Conservation (phyloP, 1,140 invertebrate genomes). For the Trichonephila clavipes region DNA sequence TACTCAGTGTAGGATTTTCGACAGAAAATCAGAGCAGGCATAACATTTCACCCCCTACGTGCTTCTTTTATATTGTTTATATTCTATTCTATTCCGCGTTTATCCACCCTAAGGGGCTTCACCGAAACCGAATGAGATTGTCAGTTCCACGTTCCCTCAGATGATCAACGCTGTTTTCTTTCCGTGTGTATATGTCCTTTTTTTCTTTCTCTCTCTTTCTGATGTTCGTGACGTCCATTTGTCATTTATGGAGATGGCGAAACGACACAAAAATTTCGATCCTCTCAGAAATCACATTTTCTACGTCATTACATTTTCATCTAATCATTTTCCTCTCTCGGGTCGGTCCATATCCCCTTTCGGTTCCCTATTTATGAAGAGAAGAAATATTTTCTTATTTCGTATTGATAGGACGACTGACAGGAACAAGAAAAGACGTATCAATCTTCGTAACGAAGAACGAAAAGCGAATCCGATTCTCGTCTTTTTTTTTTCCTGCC, state of each 20-base stretch:
- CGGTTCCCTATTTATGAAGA: conserved; percentile 27
- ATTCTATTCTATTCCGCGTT: not conserved
- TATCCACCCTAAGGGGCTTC: not conserved
- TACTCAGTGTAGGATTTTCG: no score
- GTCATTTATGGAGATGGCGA: conserved; percentile 75
- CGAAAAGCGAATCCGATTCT: conserved; percentile 7
- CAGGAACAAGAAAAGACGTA: conserved; percentile 49
- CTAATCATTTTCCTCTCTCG: conserved; percentile 72
- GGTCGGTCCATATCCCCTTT: conserved; percentile 48
- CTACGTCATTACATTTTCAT: conserved; percentile 76
- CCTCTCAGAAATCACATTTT: conserved; percentile 74
- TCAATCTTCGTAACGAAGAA: conserved; percentile 63
- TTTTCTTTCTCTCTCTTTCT: not conserved
- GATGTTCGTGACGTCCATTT: conserved; percentile 62
- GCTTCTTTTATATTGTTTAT: not conserved
- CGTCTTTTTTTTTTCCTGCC: no score
- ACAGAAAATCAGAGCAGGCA: no score
- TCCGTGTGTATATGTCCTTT: not conserved
- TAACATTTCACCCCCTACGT: not conserved
- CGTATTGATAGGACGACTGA: conserved; percentile 66
- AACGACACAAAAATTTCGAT: conserved; percentile 71
- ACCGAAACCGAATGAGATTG: conserved; percentile 42
- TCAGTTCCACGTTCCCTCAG: conserved; percentile 44
- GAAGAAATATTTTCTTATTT: conserved; percentile 62
- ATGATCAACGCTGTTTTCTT: conserved; percentile 71